phyloP scores from a whole-genome alignment of 2,113 vertebrate species.

The Gambusia holbrooki region DNA sequence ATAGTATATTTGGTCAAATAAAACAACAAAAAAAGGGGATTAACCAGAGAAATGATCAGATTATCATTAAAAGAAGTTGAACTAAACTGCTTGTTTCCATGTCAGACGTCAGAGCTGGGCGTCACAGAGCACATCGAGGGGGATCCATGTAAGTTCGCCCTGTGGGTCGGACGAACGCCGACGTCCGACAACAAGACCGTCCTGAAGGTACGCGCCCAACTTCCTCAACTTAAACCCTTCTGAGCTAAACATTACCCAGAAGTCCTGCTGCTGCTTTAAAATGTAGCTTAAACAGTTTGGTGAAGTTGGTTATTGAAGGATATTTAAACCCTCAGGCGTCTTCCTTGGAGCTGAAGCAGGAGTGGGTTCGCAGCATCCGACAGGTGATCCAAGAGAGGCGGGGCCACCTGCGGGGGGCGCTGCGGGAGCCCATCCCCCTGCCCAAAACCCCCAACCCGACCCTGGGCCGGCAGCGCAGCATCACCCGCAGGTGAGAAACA shows the following conservation, averaged over 20 bases:
- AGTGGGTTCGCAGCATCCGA: conserved; percentile 97
- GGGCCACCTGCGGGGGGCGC: conserved; percentile 94
- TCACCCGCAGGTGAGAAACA: conserved; percentile 87
- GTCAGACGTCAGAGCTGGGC: conserved; percentile 95
- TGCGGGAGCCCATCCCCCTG: conserved; percentile 96
- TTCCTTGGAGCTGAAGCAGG: conserved; percentile 97
- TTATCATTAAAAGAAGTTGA: not conserved
- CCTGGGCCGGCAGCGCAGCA: conserved; percentile 88
- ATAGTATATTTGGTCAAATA: not conserved
- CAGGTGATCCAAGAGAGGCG: conserved; percentile 99
- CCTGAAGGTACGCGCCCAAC: conserved; percentile 83
- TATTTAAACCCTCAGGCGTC: conserved; percentile 81
- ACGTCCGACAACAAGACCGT: conserved; percentile 99
- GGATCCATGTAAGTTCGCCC: conserved; percentile 96
- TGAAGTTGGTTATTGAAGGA: too few species aligned
- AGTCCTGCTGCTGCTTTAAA: too few species aligned
- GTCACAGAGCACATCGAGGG: conserved; percentile 98
- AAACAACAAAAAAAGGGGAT: not conserved
- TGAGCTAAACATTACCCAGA: not conserved
- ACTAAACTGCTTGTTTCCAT: conserved; percentile 3
- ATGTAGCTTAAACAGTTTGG: too few species aligned
- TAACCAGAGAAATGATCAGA: not conserved
- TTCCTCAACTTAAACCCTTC: not conserved
- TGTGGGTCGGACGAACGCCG: conserved; percentile 97
- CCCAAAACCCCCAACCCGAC: conserved; percentile 92